Conservation (phyloP, 2,888 invertebrate genomes). For the Lasioglossum lativentre region DNA sequence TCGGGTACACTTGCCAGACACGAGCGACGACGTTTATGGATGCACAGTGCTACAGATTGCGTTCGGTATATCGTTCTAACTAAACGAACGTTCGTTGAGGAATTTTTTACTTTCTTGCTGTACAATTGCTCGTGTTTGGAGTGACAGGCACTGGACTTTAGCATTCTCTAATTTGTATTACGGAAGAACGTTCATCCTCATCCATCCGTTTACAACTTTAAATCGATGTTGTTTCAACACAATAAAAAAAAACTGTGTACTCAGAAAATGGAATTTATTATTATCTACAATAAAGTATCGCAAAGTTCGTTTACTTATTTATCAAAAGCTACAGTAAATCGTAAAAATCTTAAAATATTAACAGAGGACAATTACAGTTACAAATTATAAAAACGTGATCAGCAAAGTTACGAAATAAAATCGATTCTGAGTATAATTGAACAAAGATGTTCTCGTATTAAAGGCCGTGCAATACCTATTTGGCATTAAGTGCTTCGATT, state of each 20-base stretch:
- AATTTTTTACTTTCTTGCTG: background rate
- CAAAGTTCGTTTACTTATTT: background rate
- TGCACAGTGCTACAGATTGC: background rate
- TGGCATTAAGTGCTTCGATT: background rate
- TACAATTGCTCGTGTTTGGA: background rate
- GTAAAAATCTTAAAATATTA: background rate
- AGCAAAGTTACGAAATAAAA: background rate
- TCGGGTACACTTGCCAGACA: background rate
- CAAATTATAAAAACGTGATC: background rate
- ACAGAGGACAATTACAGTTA: background rate
- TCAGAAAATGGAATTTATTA: background rate
- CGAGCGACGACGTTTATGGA: background rate
- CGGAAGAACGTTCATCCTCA: background rate
- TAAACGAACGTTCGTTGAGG: background rate
- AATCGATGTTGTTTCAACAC: background rate
- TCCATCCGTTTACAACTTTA: no score
- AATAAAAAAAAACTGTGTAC: background rate
- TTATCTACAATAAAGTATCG: background rate
- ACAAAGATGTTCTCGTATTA: background rate
- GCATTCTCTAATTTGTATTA: background rate
- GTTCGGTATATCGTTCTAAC: background rate
- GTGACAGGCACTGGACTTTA: background rate
- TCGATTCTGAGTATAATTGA: background rate
- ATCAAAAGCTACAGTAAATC: background rate
- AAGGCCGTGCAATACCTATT: background rate